Evolutionary conservation across 2,113 vertebrate species (phyloP), one percentile per base, ranked within the genome.

Genomic region (Hiodon alosoides): DNA sequence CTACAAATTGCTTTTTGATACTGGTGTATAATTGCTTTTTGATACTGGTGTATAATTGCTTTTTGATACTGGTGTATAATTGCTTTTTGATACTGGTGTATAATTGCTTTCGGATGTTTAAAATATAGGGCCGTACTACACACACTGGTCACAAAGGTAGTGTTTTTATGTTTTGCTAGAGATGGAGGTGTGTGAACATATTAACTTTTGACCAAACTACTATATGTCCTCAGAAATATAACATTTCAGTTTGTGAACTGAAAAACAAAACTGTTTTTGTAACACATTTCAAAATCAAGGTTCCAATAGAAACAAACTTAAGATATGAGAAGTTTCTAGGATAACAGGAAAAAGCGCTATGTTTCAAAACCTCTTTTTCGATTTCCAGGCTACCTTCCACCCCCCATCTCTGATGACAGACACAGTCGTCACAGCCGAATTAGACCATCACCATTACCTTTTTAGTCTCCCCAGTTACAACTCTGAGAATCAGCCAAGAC

Each of bases 391-490:
- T 9, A 5, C 66, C 52, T 53, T 58, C 8, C 48, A 66, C 69
- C 66, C 64, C 57, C 73, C 50, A 61, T 64, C 55, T 67, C 52
- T 54, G 77, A 61, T 48, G 75, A 75, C 76, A 69, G 58, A 52
- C 48, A 50, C 50, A 71, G 69, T 52, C 17, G 66, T 67, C 74
- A 72, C 50, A 17, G 62, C 71, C 62, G 67, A 72, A 78, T 76
- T 72, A 78, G 76, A 79, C 73, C 9, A 59, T 72, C 61, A 67
- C 61, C 80, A 80, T 79, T 81, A 58, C 74, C 80, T 79, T 82
- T 75, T 78, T 79, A 75, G 80, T 74, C 79, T 79, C 77, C 73
- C 81, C 78, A 84, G 82, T 84, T 78, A 71, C 14, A 81, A 74
- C 78, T 79, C 73, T 75, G 57, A 11, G 57, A 74, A 48, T 62